phyloP scores from a whole-genome alignment of 1,140 invertebrate species.

The Eriocheir sinensis region DNA sequence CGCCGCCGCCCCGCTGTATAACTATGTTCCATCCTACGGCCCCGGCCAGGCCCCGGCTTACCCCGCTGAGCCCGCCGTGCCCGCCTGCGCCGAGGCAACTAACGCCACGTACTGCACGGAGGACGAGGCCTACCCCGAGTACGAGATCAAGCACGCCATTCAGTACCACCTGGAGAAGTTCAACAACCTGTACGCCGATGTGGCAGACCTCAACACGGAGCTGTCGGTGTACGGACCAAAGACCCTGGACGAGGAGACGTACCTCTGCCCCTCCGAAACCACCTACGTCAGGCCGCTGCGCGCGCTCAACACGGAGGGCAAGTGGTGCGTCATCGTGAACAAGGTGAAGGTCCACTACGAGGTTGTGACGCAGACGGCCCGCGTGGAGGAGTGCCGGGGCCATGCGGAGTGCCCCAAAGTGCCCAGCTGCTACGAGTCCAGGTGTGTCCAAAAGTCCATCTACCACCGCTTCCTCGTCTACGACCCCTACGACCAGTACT shows the following conservation, averaged over 20 bases:
- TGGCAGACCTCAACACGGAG: slow-evolving; percentile 79
- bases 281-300: slow-evolving; percentile 80
- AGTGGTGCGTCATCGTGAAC: slow-evolving; percentile 80
- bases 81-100: slow-evolving; percentile 63
- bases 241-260: slow-evolving; percentile 79
- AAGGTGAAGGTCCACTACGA: slow-evolving; percentile 79
- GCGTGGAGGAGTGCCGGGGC: slow-evolving; percentile 77
- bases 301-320: slow-evolving; percentile 79
- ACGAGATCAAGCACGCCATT: slow-evolving; percentile 76
- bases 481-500: slow-evolving; percentile 80
- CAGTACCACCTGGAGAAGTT: slow-evolving; percentile 79
- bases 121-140: slow-evolving; percentile 76
- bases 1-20: slow-evolving; percentile 26
- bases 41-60: neutral
- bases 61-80: slow-evolving; percentile 30
- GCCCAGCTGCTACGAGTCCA: slow-evolving; percentile 80
- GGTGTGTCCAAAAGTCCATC: slow-evolving; percentile 80
- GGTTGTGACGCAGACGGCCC: slow-evolving; percentile 71
- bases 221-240: slow-evolving; percentile 79
- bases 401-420: slow-evolving; percentile 79
- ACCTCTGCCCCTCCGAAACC: slow-evolving; percentile 79
- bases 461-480: slow-evolving; percentile 80
- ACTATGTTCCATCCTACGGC: slow-evolving; percentile 60
- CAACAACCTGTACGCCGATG: slow-evolving; percentile 78
- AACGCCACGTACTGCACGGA: slow-evolving; percentile 75